Conservation (phyloP, 2,888 invertebrate genomes). For the Allophyes oxyacanthae region DNA sequence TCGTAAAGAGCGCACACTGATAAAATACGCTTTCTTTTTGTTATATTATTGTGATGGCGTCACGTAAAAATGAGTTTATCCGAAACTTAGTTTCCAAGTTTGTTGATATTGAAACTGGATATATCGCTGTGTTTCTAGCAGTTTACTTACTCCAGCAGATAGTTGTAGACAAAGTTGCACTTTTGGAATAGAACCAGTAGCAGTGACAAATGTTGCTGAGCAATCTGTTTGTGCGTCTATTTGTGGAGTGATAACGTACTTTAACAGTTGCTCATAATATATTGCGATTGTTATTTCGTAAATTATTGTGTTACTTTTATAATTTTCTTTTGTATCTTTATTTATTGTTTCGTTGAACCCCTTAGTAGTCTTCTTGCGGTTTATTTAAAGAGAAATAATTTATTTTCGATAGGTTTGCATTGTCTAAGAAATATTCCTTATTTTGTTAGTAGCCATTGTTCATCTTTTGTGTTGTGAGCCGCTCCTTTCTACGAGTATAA, state of each 20-base stretch:
- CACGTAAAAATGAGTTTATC: slow-evolving; percentile 71
- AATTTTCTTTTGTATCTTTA: slow-evolving; percentile 48
- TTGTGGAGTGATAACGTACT: slow-evolving; percentile 70
- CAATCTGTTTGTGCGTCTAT: slow-evolving; percentile 70
- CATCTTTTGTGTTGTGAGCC: slow-evolving; percentile 34
- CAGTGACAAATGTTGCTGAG: slow-evolving; percentile 76
- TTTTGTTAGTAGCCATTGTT: slow-evolving; percentile 53
- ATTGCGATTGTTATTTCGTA: slow-evolving; percentile 47
- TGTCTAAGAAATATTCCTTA: slow-evolving; percentile 44
- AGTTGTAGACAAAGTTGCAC: slow-evolving; percentile 80
- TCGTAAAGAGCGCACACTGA: slow-evolving; percentile 33
- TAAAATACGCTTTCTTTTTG: slow-evolving; percentile 61
- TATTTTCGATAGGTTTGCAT: slow-evolving; percentile 41
- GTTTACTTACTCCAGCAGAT: slow-evolving; percentile 71
- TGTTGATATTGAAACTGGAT: slow-evolving; percentile 74
- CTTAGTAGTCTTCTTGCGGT: slow-evolving; percentile 34
- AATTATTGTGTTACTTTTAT: slow-evolving; percentile 51
- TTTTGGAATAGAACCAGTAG: slow-evolving; percentile 65
- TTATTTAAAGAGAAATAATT: slow-evolving; percentile 39
- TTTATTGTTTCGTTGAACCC: slow-evolving; percentile 52
- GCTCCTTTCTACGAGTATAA: slow-evolving; percentile 28
- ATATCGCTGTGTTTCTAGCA: slow-evolving; percentile 74
- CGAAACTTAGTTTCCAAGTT: slow-evolving; percentile 74
- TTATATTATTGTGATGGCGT: slow-evolving; percentile 73
- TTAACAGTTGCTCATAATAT: slow-evolving; percentile 60